Percentiles rank a stretch among this genome's conserved stretches.
These are phyloP conservation scores for Nephrotoma appendiculata DNA, from an alignment of 2,888 invertebrate species.

Conservation along the genomic window DNA sequence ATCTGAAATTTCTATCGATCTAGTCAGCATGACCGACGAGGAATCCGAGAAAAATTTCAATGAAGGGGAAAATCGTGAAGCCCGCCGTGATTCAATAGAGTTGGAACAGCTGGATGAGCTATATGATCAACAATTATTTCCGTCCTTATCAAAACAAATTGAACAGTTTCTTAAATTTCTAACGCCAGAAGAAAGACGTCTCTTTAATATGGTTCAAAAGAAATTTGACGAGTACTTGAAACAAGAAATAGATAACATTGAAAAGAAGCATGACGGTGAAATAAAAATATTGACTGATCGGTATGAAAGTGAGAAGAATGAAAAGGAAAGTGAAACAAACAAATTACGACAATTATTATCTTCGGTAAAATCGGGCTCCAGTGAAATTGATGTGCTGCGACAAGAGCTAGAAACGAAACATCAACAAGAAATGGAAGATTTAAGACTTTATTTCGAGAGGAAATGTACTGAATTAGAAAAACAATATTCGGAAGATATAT, in stretches of 20 bases:
- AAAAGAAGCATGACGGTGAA: conserved; percentile 24
- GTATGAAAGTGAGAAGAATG: conserved; percentile 42
- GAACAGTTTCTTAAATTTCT: conserved; percentile 29
- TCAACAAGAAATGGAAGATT: conserved; percentile 60
- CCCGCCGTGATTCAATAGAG: conserved; percentile 25
- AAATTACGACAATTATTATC: conserved; percentile 38
- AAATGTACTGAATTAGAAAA: conserved; percentile 68
- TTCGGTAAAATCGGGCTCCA: conserved; percentile 41
- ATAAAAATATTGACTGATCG: conserved; percentile 25
- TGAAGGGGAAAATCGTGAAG: conserved; percentile 25
- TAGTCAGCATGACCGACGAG: conserved; percentile 31
- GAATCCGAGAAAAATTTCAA: conserved; percentile 26
- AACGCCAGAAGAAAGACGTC: conserved; percentile 27
- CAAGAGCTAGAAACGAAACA: conserved; percentile 50
- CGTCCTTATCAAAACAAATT: conserved; percentile 29
- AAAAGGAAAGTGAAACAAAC: conserved; percentile 36
- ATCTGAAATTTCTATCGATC: conserved; percentile 32
- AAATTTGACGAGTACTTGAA: conserved; percentile 40
- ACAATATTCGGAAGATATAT: conserved; percentile 57
- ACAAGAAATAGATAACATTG: conserved; percentile 38
- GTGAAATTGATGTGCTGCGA: conserved; percentile 39
- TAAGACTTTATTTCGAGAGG: conserved; percentile 64
- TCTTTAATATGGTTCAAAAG: conserved; percentile 34
- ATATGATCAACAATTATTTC: conserved; percentile 21
- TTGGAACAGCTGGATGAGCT: conserved; percentile 19